Conservation (phyloP, 2,797 vertebrate species). For the Luscinia luscinia region DNA sequence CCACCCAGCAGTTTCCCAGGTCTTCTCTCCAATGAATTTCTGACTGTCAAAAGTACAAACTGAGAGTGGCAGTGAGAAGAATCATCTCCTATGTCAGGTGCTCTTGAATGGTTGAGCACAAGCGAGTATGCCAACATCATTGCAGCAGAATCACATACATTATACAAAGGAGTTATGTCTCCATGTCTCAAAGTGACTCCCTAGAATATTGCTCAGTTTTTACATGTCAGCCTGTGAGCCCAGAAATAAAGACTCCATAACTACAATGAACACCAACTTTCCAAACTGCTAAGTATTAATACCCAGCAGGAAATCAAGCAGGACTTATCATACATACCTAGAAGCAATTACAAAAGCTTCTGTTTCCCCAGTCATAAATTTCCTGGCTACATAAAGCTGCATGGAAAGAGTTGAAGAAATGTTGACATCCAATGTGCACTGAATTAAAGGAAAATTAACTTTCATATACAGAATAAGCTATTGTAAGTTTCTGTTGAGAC, state of each 20-base stretch:
- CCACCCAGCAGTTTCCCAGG: background rate
- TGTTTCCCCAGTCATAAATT: conserved; percentile 41
- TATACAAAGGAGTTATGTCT: background rate
- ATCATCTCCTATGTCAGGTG: background rate
- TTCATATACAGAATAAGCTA: background rate
- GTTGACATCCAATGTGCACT: background rate
- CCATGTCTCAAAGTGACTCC: background rate
- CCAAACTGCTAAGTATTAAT: background rate
- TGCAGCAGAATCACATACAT: background rate
- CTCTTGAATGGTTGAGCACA: background rate
- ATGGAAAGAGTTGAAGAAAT: background rate
- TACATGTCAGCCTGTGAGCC: background rate
- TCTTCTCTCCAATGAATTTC: background rate
- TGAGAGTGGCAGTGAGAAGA: background rate
- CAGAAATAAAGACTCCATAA: conserved; percentile 6
- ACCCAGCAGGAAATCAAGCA: conserved; percentile 55
- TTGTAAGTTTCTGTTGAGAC: background rate
- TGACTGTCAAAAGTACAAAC: background rate
- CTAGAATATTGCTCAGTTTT: background rate
- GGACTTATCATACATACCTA: conserved; percentile 30
- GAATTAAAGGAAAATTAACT: conserved; percentile 37
- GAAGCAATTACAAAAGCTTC: conserved; percentile 40
- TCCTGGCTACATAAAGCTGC: background rate
- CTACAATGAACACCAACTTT: background rate
- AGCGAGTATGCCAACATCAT: background rate